Evolutionary conservation across 2,888 invertebrate species (phyloP).

Genomic region (Coenonympha glycerion): DNA sequence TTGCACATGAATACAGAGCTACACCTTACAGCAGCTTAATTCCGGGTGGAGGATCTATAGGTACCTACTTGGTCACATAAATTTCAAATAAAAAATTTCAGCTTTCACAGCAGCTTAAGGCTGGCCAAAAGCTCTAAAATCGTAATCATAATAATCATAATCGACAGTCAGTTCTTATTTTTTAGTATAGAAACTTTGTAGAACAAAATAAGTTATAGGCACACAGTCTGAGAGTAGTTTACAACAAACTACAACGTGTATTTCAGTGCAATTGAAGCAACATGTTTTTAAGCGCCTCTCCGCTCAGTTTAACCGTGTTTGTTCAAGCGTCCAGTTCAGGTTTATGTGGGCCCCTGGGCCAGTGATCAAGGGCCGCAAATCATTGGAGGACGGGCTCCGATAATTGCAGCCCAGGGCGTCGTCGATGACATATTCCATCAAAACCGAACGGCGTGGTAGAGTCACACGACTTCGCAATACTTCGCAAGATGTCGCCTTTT

Average conservation of each 20-base stretch:
- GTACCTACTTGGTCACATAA: too few relatives aligned
- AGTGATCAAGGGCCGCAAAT: constrained; percentile 57
- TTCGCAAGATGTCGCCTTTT: not conserved
- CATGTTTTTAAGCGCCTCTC: constrained; percentile 9
- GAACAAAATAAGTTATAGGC: not conserved
- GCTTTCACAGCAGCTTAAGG: too few relatives aligned
- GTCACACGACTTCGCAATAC: not conserved
- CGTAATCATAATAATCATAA: too few relatives aligned
- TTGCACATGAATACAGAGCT: too few relatives aligned
- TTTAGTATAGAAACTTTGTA: too few relatives aligned
- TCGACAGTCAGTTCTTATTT: too few relatives aligned
- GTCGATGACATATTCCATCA: constrained; percentile 69
- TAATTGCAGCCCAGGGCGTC: constrained; percentile 58
- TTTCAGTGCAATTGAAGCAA: not conserved
- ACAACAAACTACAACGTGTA: not conserved
- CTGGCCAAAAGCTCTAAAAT: too few relatives aligned
- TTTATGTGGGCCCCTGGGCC: constrained; percentile 54
- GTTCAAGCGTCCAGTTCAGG: constrained; percentile 40
- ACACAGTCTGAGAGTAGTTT: not conserved
- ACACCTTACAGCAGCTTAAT: too few relatives aligned
- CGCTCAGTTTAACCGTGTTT: constrained; percentile 33
- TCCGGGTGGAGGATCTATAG: too few relatives aligned
- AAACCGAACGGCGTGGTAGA: constrained; percentile 37
- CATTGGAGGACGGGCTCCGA: constrained; percentile 44
- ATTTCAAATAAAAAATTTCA: too few relatives aligned